Base-by-base conservation (phyloP, 2,113 vertebrate species). In the Callocephalon fimbriatum region DNA sequence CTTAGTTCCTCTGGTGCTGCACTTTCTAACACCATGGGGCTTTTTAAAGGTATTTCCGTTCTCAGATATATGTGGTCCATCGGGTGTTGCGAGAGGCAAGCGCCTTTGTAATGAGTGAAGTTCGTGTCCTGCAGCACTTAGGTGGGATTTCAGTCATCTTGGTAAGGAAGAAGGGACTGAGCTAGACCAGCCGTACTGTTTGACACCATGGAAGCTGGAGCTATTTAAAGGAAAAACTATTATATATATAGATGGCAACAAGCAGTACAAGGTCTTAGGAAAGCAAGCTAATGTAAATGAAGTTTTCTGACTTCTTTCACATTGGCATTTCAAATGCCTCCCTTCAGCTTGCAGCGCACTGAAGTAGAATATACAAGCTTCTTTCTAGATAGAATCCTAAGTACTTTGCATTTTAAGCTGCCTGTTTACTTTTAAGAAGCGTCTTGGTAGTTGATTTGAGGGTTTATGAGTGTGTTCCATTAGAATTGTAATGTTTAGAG, bases 1-100 rank as follows among this genome's bases (percentile, higher is more conserved):
- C 31, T 83, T 68, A 19, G 18, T 79, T 93, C 20, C 27, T 66
- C 62, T 8, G 32, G 61, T 63, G 31, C 83, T 91, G 29, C 26
- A 40, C 54, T 93, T n/a, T 91, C 62, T 79, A 56, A 92, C 68
- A 71, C 78, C 63, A 23, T 32, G 17, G 27, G 86, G 38, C 59
- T 96, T 87, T 83, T 78, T 40, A 48, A 51, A 92, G 63, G 70
- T 67, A 95, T 96, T 97, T 92, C 83, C 40, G 1, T 79, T 80
- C 71, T 92, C 93, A 62, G 83, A 75, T 90, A 37, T 35, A 93
- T 82, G 79, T 77, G 83, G 89, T 77, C 71, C 85, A 1, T 84
- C 0, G 2, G 50, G 59, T 74, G 53, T 80, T 26, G 3, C 2
- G 2, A 76, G 91, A 88, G 86, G 72, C 9, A 25, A 48, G 32